Evolutionary conservation across 2,888 invertebrate species (phyloP), one percentile per base, ranked within the genome.

Genomic region (Pandemis cinnamomeana): DNA sequence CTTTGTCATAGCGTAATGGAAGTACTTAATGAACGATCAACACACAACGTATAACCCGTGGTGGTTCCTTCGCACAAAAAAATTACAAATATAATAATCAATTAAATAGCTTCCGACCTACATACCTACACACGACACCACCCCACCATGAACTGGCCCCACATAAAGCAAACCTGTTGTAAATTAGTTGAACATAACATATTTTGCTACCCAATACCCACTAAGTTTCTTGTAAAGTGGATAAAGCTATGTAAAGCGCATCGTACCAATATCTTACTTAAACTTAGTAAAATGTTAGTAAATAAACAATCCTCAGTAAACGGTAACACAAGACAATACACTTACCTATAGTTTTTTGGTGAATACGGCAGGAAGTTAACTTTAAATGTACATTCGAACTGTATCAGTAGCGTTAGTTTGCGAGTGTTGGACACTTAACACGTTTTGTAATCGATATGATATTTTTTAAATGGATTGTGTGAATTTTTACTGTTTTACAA

Each of bases 311-410:
- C 91, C 91, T 91, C 91, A 91, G 88, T 87, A 87, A 89, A 84
- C 87, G 88, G 89, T 87, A 92, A 94, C 89, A 91, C 89, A 83
- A 89, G 93, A 93, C 93, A 94, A 94, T 94, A 94, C 91, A 92
- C 88, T 89, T 91, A 92, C 88, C 86, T 89, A 89, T 93, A 92
- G 90, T 87, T 87, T 81, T 84, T 91, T 92, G 93, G 92, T 92
- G 90, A 93, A 92, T 93, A 91, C 81, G 92, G 91, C 93, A 93
- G 87, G 89, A 92, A 92, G 92, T 92, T 92, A 88, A 87, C 84
- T 85, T 86, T 89, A 83, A 84, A 80, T 86, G 87, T 90, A 88
- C 81, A 87, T 83, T 84, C 82, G 80, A 84, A 84, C 81, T 87
- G 86, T 88, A 89, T 85, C 85, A 78, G 82, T 88, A 87, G 85